Evolutionary conservation across 2,888 invertebrate species (phyloP), one percentile per base, ranked within the genome.

Genomic region (Leucoptera coffeella): DNA sequence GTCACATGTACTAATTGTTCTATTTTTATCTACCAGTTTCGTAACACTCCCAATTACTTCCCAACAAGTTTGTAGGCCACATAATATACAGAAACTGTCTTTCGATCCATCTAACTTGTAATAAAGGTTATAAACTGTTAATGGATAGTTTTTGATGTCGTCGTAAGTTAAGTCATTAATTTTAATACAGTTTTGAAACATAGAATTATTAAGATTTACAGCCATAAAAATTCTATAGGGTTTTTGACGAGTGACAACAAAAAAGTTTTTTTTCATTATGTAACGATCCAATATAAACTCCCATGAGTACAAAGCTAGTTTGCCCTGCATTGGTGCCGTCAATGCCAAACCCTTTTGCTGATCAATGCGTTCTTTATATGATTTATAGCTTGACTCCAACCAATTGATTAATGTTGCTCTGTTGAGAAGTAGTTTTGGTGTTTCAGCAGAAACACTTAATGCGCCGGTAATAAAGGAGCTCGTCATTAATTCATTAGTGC

Each of bases 221-320:
- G 56, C 55, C 45, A 69, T 52, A 40, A 53, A 65, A 34, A 64
- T 52, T 24, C 60, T 49, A 37, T 38, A 53, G 2, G 64, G 69
- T 29, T 35, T 37, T 30, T 43, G 32, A 30, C 43, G 50, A 29
- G 55, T 40, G 24, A 64, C 44, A 27, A 67, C 41, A 38, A 61
- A 60, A 20, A 53, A 36, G 36, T 69, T 65, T 39, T 57, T 57
- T 27, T 44, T 34, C 28, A 52, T 51, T 39, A 39, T 48, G 35
- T 61, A 69, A 35, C 65, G 44, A 29, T 40, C 43, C 34, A 61
- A 45, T 35, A 65, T 53, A 33, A 59, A 59, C 15, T 54, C 49
- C 65, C 64, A 64, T 1, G 50, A 43, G 36, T 59, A 51, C 31
- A 58, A 35, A 19, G 45, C 46, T 15, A 58, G 31, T 45, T 52